A percentile compares a stretch with the other conserved stretches of the same genome.
These are phyloP conservation scores for Blastomussa wellsi DNA, from an alignment of 92 coral and sea anemone genomes.

Conservation along the genomic window DNA sequence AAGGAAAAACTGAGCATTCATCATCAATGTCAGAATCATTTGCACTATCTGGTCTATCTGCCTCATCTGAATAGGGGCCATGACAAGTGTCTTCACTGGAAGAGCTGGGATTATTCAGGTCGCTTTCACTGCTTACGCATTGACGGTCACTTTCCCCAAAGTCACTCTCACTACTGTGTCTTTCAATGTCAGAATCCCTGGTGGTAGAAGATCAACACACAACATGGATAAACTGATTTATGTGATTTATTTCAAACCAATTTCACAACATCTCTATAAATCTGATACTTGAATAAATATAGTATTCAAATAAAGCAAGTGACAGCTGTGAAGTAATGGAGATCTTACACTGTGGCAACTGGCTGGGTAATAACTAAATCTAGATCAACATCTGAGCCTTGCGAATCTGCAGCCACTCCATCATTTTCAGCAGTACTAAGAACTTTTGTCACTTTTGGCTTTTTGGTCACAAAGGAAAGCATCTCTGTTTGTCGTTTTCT, in stretches of 20 bases:
- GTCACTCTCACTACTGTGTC: no score
- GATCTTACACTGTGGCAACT: background rate
- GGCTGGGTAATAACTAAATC: conserved; percentile 27
- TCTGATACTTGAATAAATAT: no score
- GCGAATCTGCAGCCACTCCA: conserved; percentile 22
- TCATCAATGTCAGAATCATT: conserved; percentile 52
- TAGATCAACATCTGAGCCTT: conserved; percentile 33
- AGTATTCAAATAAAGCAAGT: background rate
- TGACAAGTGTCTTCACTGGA: background rate
- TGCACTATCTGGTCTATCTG: conserved; percentile 6
- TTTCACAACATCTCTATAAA: no score
- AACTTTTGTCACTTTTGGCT: conserved; percentile 28
- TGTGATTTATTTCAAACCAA: no score
- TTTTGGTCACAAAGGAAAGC: conserved; percentile 36
- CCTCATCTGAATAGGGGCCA: background rate
- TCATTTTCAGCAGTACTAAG: background rate
- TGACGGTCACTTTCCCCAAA: no score
- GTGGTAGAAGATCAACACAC: no score
- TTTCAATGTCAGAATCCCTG: no score
- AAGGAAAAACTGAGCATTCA: conserved; percentile 43
- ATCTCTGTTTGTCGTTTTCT: conserved; percentile 37
- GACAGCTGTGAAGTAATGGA: background rate
- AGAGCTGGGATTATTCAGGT: no score
- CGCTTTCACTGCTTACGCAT: no score
- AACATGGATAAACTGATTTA: no score